Evolutionary conservation across 2,113 vertebrate species (phyloP), one percentile per base, ranked within the genome.

Genomic region (Myiozetetes cayanensis): DNA sequence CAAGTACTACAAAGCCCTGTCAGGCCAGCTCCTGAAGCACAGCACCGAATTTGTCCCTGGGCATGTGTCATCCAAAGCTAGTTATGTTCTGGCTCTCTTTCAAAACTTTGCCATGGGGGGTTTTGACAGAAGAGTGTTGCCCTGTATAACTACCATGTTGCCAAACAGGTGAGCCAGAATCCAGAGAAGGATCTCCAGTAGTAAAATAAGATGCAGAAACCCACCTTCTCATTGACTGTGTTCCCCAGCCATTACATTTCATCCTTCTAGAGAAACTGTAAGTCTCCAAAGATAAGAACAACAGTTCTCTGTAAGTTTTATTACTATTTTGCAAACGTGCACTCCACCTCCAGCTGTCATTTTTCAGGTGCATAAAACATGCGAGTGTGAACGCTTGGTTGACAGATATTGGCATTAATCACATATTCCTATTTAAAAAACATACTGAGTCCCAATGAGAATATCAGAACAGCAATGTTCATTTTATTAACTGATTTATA

Each of bases 401-500:
- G 28, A 37, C n/a, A 87, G 31, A 71, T 17, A 61, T 0, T 66
- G 21, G 30, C 7, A 47, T 85, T 72, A 90, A 55, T 63, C 80
- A 90, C 82, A 75, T 61, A 79, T 35, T 79, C 20, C 47, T 27
- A 72, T 33, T 49, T 5, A 16, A 87, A 81, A 82, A 65, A 61
- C n/a, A 65, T 13, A 56, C 21, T 17, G n/a, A 84, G 28, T 62
- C 17, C 65, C 37, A 87, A 41, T 28, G 24, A 87, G 65, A 86
- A 17, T 49, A 83, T 44, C 35, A 53, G 63, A 80, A 78, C 6
- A 53, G 18, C 15, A 83, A 74, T 15, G 4, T 65, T 88, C 28
- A 72, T 84, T 89, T 91, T 47, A 65, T 65, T 89, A 79, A 52
- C 13, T 70, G 18, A 56, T 79, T 87, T 71, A 47, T 74, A 79